Evolutionary conservation across 2,113 vertebrate species (phyloP).

Genomic region (Parus major): DNA sequence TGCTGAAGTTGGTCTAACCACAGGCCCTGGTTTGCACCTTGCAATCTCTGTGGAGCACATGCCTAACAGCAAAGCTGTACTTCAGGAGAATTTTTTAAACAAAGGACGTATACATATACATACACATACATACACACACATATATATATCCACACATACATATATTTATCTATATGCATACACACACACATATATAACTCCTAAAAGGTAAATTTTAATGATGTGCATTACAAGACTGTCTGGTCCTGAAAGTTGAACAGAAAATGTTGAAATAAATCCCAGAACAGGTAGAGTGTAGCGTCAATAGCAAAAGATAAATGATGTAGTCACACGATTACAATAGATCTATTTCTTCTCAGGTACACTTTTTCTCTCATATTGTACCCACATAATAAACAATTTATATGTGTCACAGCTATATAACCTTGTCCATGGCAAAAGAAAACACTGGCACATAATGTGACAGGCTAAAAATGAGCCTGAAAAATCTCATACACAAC

Average conservation of each 20-base stretch:
- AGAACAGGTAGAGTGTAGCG: neutral
- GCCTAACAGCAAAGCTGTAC: neutral
- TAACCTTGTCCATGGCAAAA: neutral
- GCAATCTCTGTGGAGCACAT: neutral
- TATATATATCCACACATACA: neutral
- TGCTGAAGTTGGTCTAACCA: neutral
- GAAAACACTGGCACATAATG: neutral
- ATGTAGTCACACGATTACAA: neutral
- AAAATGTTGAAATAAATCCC: neutral
- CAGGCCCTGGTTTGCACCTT: neutral
- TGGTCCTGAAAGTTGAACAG: neutral
- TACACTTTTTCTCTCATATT: neutral
- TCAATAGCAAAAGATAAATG: neutral
- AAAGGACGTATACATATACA: neutral
- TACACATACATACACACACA: neutral
- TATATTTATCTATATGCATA: neutral
- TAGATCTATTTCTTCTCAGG: neutral
- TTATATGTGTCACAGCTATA: neutral
- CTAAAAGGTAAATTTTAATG: neutral
- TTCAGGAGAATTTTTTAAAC: neutral
- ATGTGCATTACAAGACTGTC: neutral
- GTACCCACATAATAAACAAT: neutral
- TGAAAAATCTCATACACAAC: neutral
- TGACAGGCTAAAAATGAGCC: neutral
- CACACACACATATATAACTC: accelerated